A percentile compares a stretch with the other conserved stretches of the same genome.
phyloP scores from a whole-genome alignment of 2,888 invertebrate species.

The Corbicula japonica region DNA sequence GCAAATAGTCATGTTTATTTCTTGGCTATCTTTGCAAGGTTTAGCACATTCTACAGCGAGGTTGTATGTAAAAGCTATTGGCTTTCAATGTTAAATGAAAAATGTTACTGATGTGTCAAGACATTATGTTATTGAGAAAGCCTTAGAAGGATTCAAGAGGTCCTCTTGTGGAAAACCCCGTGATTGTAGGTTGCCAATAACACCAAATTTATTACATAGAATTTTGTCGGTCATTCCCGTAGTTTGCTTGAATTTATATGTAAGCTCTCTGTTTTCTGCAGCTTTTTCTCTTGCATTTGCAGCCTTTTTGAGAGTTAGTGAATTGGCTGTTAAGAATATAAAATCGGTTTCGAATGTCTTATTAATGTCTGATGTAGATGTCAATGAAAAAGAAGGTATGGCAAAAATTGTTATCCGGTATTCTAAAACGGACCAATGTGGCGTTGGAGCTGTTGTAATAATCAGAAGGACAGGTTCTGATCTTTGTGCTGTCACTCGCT shows the following conservation, averaged over 20 bases:
- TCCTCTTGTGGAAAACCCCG: too few species aligned
- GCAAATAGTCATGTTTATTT: too few species aligned
- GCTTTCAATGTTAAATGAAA: too few species aligned
- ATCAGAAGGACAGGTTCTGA: too few species aligned
- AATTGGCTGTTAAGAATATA: not conserved
- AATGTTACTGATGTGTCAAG: not conserved
- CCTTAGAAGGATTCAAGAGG: too few species aligned
- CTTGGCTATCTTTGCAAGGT: too few species aligned
- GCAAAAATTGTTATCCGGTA: not conserved
- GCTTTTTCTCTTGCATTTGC: not conserved
- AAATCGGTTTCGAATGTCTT: not conserved
- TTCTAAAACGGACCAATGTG: slow-evolving; percentile 4
- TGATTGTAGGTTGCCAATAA: slow-evolving; percentile 8
- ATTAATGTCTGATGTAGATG: not conserved
- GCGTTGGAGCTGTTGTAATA: too few species aligned
- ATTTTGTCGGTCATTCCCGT: not conserved
- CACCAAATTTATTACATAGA: not conserved
- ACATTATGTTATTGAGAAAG: not conserved
- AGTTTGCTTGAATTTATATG: not conserved
- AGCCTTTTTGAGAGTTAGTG: slow-evolving; percentile 4
- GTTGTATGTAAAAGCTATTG: too few species aligned
- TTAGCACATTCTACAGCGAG: too few species aligned
- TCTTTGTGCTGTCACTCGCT: too few species aligned
- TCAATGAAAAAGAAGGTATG: not conserved
- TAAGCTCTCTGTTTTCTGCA: not conserved